These are phyloP conservation scores for Hydrocynus forskahlii DNA, from an alignment of 2,797 vertebrate genomes.

Conservation along the genomic window DNA sequence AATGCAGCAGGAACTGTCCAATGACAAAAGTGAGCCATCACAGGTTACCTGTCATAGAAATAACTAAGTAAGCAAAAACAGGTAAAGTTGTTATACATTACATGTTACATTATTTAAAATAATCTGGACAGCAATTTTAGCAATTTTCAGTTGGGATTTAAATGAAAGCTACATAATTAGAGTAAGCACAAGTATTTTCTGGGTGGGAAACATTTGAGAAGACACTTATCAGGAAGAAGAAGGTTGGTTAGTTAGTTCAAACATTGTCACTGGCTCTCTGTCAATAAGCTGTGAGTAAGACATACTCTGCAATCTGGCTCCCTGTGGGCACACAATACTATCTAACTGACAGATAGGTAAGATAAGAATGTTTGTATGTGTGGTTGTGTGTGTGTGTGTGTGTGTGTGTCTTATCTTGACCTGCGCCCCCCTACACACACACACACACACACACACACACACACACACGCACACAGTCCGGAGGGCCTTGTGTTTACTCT, in stretches of 20 bases:
- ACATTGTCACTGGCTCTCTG: constrained; percentile 34
- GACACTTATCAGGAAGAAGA: neutral
- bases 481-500: constrained; percentile 88
- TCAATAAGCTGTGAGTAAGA: constrained; percentile 42
- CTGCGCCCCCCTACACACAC: too few relatives aligned
- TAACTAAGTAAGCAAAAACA: too few relatives aligned
- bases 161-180: neutral
- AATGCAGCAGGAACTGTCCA: too few relatives aligned
- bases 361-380: constrained; percentile 15
- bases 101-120: too few relatives aligned
- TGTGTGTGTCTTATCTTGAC: neutral
- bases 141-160: neutral
- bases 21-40: too few relatives aligned
- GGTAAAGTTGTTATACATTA: too few relatives aligned
- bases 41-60: too few relatives aligned
- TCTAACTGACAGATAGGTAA: constrained; percentile 25
- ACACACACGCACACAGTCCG: constrained; percentile 38
- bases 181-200: neutral
- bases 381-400: constrained; percentile 11
- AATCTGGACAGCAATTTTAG: too few relatives aligned
- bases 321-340: constrained; percentile 36
- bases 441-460: constrained; percentile 47
- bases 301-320: constrained; percentile 38
- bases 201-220: constrained; percentile 4
- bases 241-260: constrained; percentile 27